Evolutionary conservation across 92 coral and sea anemone species (phyloP).

Genomic region (Virgularia gustaviana): DNA sequence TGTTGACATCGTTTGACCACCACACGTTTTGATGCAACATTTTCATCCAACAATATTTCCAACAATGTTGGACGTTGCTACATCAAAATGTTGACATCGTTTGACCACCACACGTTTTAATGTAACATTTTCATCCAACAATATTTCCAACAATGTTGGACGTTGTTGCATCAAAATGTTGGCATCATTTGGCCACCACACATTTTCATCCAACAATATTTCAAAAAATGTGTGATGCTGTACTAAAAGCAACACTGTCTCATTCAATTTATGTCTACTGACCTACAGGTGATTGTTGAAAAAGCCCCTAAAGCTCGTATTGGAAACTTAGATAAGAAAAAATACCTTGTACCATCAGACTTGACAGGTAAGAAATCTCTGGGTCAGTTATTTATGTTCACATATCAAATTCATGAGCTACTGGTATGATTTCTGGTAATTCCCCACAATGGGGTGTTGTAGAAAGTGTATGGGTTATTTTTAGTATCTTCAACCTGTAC

Average conservation of each 20-base stretch:
- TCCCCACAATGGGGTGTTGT: background rate
- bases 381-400: background rate
- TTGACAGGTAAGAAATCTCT: constrained; percentile 81
- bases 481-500: too few relatives aligned
- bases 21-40: too few relatives aligned
- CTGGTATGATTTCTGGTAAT: background rate
- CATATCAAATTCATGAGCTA: background rate
- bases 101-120: too few relatives aligned
- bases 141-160: too few relatives aligned
- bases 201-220: too few relatives aligned
- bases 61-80: too few relatives aligned
- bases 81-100: too few relatives aligned
- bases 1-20: too few relatives aligned
- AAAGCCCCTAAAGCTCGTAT: constrained; percentile 99
- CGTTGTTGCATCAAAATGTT: too few relatives aligned
- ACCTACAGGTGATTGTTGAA: constrained; percentile 81
- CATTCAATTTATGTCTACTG: background rate
- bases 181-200: too few relatives aligned
- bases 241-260: background rate
- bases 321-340: constrained; percentile 97
- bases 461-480: background rate
- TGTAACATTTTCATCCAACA: too few relatives aligned
- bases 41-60: too few relatives aligned
- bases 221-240: background rate
- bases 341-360: constrained; percentile 98